Evolutionary conservation across 53 echinoderm and acorn worm species (phyloP).

Genomic region (Crossaster papposus): DNA sequence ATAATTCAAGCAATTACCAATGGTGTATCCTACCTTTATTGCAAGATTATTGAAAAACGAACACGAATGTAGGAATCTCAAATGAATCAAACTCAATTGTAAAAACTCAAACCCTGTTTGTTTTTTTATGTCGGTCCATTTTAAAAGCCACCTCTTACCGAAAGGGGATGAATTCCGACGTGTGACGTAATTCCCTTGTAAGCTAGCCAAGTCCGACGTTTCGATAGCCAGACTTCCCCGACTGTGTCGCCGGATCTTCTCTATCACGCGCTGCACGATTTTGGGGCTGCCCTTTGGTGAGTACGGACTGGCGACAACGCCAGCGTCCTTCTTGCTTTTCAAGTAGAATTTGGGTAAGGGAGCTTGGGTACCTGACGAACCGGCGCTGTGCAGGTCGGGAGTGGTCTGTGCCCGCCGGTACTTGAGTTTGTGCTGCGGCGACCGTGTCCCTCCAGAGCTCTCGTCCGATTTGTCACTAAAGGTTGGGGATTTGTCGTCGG

Average conservation of each 20-base stretch:
- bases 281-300: conserved; percentile 52
- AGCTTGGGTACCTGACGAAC: conserved; percentile 33
- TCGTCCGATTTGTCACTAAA: conserved; percentile 29
- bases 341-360: conserved; percentile 30
- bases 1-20: too few relatives aligned
- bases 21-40: too few relatives aligned
- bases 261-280: conserved; percentile 54
- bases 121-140: neutral
- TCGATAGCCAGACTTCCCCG: conserved; percentile 29
- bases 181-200: neutral
- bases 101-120: conserved; percentile 4
- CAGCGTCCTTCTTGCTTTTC: neutral
- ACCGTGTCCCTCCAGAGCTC: conserved; percentile 16
- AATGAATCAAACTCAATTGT: neutral
- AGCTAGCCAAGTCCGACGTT: neutral
- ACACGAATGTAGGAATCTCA: too few relatives aligned
- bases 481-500: conserved; percentile 8
- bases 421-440: neutral
- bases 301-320: neutral
- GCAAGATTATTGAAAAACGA: too few relatives aligned
- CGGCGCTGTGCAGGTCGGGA: neutral
- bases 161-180: conserved; percentile 40
- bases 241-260: conserved; percentile 50
- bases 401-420: neutral
- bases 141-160: conserved; percentile 54